Evolutionary conservation across 2,113 vertebrate species (phyloP).

Genomic region (Eira barbara): DNA sequence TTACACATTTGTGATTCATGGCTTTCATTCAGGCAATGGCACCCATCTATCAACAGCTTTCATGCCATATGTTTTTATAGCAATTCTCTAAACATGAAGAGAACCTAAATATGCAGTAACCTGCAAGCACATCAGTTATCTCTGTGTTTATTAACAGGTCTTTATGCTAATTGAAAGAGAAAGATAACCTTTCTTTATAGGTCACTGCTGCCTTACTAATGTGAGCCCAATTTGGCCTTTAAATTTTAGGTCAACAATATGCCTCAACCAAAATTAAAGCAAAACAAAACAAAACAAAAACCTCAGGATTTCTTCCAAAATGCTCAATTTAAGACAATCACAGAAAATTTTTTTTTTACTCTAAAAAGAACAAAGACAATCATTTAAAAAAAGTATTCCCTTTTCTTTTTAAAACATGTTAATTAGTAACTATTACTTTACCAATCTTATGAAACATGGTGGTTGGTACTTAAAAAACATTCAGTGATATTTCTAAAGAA

Average conservation of each 20-base stretch:
- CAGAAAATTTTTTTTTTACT: neutral
- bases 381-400: neutral
- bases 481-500: neutral
- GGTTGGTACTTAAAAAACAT: neutral
- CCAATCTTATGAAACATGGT: neutral
- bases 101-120: conserved; percentile 71
- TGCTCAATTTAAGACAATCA: conserved; percentile 41
- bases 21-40: conserved; percentile 81
- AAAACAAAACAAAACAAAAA: conserved; percentile 32
- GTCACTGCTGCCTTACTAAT: conserved; percentile 62
- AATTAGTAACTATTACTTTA: neutral
- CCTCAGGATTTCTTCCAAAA: conserved; percentile 58
- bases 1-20: conserved; percentile 76
- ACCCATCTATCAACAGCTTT: conserved; percentile 78
- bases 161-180: conserved; percentile 62
- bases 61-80: conserved; percentile 57
- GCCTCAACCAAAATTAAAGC: conserved; percentile 49
- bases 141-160: conserved; percentile 74
- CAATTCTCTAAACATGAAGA: conserved; percentile 61
- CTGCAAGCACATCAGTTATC: conserved; percentile 66
- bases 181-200: conserved; percentile 73
- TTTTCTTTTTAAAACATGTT: neutral
- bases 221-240: conserved; percentile 63
- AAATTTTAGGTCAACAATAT: conserved; percentile 69
- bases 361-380: neutral